Evolutionary conservation across 2,797 vertebrate species (phyloP).

Genomic region (Enteromius fasciolatus): DNA sequence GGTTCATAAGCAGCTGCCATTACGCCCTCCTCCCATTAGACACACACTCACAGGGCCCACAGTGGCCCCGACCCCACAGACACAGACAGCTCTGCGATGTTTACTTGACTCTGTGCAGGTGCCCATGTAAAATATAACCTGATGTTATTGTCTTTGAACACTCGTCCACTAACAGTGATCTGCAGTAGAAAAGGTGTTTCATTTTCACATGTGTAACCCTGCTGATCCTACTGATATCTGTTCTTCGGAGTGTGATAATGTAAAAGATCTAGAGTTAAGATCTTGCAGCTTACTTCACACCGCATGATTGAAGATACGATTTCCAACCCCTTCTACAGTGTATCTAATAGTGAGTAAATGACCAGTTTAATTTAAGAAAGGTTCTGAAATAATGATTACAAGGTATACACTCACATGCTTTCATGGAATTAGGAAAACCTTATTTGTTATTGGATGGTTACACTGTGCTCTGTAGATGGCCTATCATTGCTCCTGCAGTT

Average conservation of each 20-base stretch:
- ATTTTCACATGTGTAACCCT: slow-evolving; percentile 63
- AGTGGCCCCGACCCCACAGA: not conserved
- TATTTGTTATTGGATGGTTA: not conserved
- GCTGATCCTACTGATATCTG: slow-evolving; percentile 46
- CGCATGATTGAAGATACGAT: not conserved
- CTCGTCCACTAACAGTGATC: slow-evolving; percentile 1
- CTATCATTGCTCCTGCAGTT: not conserved
- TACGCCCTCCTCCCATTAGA: slow-evolving; percentile 26
- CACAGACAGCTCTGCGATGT: not conserved
- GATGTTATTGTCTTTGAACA: slow-evolving; percentile 33
- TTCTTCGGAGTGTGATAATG: slow-evolving; percentile 66
- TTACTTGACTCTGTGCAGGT: slow-evolving; percentile 16
- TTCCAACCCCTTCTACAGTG: not conserved
- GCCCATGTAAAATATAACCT: slow-evolving; percentile 12
- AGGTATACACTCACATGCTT: too few relatives aligned
- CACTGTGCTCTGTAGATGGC: not conserved
- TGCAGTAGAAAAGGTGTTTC: slow-evolving; percentile 52
- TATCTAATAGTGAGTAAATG: not conserved
- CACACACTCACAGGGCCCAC: slow-evolving; percentile 18
- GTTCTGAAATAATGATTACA: not conserved
- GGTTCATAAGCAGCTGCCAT: slow-evolving; percentile 69
- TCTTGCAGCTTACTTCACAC: slow-evolving; percentile 51
- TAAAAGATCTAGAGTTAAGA: slow-evolving; percentile 55
- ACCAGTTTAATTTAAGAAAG: not conserved
- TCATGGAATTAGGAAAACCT: not conserved